A percentile compares a stretch with the other conserved stretches of the same genome.
These are phyloP conservation scores for Cryptocephalus moraei DNA, from an alignment of 2,888 invertebrate species.

Conservation along the genomic window DNA sequence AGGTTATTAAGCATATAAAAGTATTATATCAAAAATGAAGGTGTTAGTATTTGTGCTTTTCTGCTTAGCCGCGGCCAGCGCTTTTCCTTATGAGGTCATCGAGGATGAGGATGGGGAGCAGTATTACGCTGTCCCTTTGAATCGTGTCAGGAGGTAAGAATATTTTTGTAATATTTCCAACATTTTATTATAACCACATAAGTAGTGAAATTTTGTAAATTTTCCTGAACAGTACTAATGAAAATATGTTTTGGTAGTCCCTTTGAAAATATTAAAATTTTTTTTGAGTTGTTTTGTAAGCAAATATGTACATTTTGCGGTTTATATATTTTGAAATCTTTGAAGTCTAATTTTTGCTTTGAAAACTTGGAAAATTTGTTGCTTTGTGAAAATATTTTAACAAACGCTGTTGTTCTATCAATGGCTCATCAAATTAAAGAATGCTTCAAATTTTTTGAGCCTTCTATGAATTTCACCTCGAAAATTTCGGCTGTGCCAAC, in stretches of 20 bases:
- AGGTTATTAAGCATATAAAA: not conserved
- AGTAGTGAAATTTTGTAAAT: not conserved
- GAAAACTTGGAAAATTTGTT: too few species aligned
- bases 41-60: constrained; percentile 5
- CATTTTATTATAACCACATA: not conserved
- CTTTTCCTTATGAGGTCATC: constrained; percentile 9
- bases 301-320: not conserved
- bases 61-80: constrained; percentile 5
- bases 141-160: constrained; percentile 11
- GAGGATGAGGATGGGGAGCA: constrained; percentile 14
- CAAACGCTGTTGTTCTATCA: too few species aligned
- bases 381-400: too few species aligned
- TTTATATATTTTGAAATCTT: not conserved
- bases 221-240: not conserved
- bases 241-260: too few species aligned
- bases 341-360: too few species aligned
- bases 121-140: constrained; percentile 9
- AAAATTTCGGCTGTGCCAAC: too few species aligned
- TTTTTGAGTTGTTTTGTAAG: too few species aligned
- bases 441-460: too few species aligned
- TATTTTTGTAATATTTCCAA: not conserved
- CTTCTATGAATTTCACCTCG: too few species aligned
- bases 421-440: too few species aligned
- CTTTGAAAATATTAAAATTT: too few species aligned
- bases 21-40: constrained; percentile 9